Base-by-base conservation (phyloP, 2,888 invertebrate genomes). In the Drosophila lacicola region DNA sequence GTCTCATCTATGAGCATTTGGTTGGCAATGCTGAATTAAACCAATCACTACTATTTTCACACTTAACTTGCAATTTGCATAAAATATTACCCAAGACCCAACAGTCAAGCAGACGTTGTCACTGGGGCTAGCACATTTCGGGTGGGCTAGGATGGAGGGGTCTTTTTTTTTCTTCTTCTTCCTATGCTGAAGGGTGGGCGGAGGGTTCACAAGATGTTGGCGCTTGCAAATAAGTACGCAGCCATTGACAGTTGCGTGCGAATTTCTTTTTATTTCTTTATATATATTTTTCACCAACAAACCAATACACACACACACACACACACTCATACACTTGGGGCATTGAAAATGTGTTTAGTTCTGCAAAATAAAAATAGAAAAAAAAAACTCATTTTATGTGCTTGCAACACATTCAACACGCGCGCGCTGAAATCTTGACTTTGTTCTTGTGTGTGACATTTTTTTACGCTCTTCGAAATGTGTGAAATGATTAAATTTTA, bases 61-160 rank as follows among this genome's bases (percentile, higher is more conserved):
- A 91, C 90, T 91, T 91, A 91, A 91, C 90, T 90, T 89, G 85
- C 83, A 88, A 91, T 91, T 91, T 91, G 89, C 90, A 91, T 91
- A 91, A 91, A 90, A 89, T 90, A 91, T 90, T 91, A 89, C 90
- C 86, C 88, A 73, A 77, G 85, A 84, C 83, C 85, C 82, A 85
- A 77, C 85, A 82, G 85, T 82, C 85, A 80, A 82, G 85, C 76
- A 80, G 74, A 70, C 78, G 64, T 47, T 68, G 80, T 69, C 69
- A 45, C 66, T 60, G 44, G 61, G 76, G 67, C 55, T 14, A 1
- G 51, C 42, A 34, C 65, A 56, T 62, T 62, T 46, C 17, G 42
- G 44, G 9, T 21, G 49, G 17, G 8, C 21, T 34, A 49, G 14
- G 11, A 6, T 37, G 29, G 29, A 0, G 29, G 29, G 29, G 1